Conservation (phyloP, 2,888 invertebrate genomes). For the Himalopsyche tibetana region DNA sequence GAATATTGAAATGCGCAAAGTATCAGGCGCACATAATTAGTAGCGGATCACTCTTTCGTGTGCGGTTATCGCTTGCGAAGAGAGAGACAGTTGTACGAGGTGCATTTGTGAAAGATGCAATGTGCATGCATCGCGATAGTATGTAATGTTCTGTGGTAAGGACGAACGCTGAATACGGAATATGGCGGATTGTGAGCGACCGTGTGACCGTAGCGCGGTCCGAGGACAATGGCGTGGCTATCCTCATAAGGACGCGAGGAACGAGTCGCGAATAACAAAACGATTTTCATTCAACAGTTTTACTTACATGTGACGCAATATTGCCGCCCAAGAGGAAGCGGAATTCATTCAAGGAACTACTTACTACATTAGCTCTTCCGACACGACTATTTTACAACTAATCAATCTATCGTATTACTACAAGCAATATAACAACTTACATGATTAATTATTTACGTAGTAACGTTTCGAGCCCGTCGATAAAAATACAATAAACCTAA, state of each 20-base stretch:
- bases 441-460: too few species aligned
- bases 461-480: too few species aligned
- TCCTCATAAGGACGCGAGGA: slow-evolving; percentile 63
- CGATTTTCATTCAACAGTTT: slow-evolving; percentile 46
- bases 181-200: slow-evolving; percentile 54
- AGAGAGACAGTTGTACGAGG: slow-evolving; percentile 3
- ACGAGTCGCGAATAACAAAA: slow-evolving; percentile 64
- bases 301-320: slow-evolving; percentile 31
- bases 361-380: slow-evolving; percentile 24
- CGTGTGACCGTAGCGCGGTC: slow-evolving; percentile 61
- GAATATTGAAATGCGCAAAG: background rate
- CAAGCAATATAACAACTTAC: too few species aligned
- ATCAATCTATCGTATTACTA: background rate
- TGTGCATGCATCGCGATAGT: slow-evolving; percentile 39
- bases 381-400: slow-evolving; percentile 36
- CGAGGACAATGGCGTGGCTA: slow-evolving; percentile 58
- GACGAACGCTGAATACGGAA: slow-evolving; percentile 60
- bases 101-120: slow-evolving; percentile 28
- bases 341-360: slow-evolving; percentile 43
- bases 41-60: background rate
- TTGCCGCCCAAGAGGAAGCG: slow-evolving; percentile 43
- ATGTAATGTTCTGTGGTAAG: slow-evolving; percentile 34
- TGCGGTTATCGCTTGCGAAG: background rate
- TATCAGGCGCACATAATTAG: slow-evolving; percentile 28
- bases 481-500: too few species aligned